Conservation (phyloP, 2,888 invertebrate species). For the Stomorhina lunata region DNA sequence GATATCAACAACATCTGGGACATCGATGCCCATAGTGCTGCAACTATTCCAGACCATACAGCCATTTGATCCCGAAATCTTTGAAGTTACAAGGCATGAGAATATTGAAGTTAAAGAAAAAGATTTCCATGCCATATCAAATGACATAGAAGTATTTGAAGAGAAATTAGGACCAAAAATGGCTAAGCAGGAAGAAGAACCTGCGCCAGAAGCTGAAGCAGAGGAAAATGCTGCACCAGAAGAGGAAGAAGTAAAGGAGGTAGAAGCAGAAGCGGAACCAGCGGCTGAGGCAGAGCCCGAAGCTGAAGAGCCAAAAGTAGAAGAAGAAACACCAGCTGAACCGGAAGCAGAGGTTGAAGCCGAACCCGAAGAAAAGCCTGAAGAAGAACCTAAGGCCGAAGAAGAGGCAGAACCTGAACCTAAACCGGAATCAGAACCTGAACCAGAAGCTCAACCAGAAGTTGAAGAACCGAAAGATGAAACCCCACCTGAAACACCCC, state of each 20-base stretch:
- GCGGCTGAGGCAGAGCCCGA: neutral
- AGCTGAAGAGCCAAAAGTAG: conserved; percentile 8
- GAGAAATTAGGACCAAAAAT: conserved; percentile 30
- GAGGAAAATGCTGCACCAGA: too few species aligned
- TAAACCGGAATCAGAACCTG: neutral
- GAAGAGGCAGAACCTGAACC: neutral
- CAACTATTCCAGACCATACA: neutral
- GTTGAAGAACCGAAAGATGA: neutral
- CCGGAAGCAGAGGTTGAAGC: neutral
- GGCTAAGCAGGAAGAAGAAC: conserved; percentile 53
- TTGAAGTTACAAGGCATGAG: neutral
- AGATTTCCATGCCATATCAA: neutral
- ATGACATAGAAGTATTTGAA: conserved; percentile 54
- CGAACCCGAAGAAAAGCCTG: neutral
- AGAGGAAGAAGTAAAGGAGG: neutral
- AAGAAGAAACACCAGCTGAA: neutral
- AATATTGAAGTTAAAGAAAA: neutral
- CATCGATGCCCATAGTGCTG: conserved; percentile 22
- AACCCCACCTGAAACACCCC: neutral
- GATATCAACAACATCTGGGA: neutral
- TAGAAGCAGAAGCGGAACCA: neutral
- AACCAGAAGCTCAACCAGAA: neutral
- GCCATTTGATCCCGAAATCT: neutral
- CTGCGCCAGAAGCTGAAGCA: neutral
- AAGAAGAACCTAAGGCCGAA: neutral